phyloP scores from a whole-genome alignment of 1,140 invertebrate genomes.

The Calephelis virginiensis region DNA sequence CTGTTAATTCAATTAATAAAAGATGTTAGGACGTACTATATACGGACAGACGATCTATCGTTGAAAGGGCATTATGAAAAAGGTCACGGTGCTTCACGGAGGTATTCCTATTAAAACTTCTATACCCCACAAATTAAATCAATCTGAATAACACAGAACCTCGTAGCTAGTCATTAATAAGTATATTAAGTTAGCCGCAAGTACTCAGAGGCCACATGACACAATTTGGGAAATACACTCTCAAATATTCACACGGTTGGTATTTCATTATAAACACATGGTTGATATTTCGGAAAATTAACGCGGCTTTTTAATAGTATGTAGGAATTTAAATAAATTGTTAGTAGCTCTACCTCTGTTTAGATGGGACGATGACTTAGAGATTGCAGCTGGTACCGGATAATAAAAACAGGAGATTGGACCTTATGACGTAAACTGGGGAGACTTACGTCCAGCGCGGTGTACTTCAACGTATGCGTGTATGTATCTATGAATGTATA shows the following conservation, averaged over 20 bases:
- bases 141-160: neutral
- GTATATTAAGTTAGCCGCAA: conserved; percentile 8
- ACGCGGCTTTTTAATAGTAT: neutral
- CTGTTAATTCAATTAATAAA: too few relatives aligned
- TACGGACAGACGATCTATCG: too few relatives aligned
- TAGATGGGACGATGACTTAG: neutral
- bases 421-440: too few relatives aligned
- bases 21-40: too few relatives aligned
- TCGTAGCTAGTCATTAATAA: neutral
- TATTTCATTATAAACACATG: neutral
- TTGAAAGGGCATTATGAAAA: neutral
- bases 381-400: too few relatives aligned
- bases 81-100: neutral
- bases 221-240: conserved; percentile 7
- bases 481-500: too few relatives aligned
- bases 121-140: neutral
- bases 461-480: too few relatives aligned
- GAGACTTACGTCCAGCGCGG: too few relatives aligned
- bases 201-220: conserved; percentile 10
- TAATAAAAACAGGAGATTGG: too few relatives aligned
- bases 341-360: neutral
- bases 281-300: neutral
- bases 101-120: too few relatives aligned
- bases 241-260: conserved; percentile 7
- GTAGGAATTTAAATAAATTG: neutral